A percentile compares a stretch with the other conserved stretches of the same genome.
These are phyloP conservation scores for Axea sp. DNA, from an alignment of 2,888 invertebrate genomes.

Conservation along the genomic window DNA sequence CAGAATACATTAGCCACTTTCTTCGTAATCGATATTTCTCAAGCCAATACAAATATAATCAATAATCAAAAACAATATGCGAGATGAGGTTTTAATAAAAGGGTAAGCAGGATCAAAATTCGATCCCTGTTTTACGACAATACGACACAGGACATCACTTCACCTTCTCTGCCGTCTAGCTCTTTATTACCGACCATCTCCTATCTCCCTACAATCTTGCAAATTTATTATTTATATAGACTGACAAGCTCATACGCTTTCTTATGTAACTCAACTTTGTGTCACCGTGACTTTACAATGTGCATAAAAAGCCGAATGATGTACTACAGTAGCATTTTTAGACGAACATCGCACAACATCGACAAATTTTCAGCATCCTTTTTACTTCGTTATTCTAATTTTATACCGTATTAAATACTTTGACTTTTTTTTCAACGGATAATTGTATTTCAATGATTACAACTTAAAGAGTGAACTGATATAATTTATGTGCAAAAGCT, in stretches of 20 bases:
- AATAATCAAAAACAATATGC: slow-evolving; percentile 75
- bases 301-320: slow-evolving; percentile 48
- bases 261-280: slow-evolving; percentile 65
- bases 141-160: slow-evolving; percentile 78
- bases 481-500: too few species aligned
- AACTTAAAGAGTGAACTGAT: too few species aligned
- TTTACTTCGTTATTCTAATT: too few species aligned
- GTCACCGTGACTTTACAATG: slow-evolving; percentile 62
- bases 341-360: slow-evolving; percentile 19
- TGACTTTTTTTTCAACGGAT: too few species aligned
- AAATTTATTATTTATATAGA: slow-evolving; percentile 78
- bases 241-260: slow-evolving; percentile 69
- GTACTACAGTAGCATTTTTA: slow-evolving; percentile 31
- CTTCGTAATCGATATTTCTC: slow-evolving; percentile 5
- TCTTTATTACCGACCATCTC: slow-evolving; percentile 73
- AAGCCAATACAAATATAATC: slow-evolving; percentile 65
- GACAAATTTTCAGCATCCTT: slow-evolving; percentile 8
- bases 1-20: not conserved
- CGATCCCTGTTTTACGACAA: slow-evolving; percentile 75
- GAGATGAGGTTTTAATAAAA: slow-evolving; percentile 75
- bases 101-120: slow-evolving; percentile 72
- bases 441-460: too few species aligned
- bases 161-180: slow-evolving; percentile 69
- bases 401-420: too few species aligned
- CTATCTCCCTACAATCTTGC: slow-evolving; percentile 64